Evolutionary conservation across 2,113 vertebrate species (phyloP).

Genomic region (Xenus cinereus): DNA sequence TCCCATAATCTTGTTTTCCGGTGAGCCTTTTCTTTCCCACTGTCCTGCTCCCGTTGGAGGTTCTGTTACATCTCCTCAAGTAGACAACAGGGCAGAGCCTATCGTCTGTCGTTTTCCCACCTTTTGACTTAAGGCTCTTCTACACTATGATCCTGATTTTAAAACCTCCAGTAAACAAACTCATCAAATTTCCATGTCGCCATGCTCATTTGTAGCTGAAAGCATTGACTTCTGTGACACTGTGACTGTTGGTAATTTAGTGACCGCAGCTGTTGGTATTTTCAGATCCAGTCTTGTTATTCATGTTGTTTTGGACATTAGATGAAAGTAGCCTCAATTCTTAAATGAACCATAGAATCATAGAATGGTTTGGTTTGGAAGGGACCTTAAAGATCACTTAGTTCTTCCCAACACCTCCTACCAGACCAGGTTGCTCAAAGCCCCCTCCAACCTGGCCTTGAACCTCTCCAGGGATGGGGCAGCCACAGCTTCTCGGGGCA

Average conservation of each 20-base stretch:
- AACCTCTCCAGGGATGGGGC: too few species aligned
- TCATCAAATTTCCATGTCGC: background rate
- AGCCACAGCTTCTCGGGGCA: too few species aligned
- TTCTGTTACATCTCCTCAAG: background rate
- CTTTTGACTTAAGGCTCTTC: background rate
- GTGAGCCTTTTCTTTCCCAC: background rate
- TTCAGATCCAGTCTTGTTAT: background rate
- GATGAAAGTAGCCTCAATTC: background rate
- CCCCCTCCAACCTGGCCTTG: too few species aligned
- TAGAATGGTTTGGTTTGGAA: too few species aligned
- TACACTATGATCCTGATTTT: background rate
- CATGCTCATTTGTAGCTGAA: background rate
- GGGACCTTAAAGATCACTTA: too few species aligned
- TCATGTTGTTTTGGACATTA: background rate
- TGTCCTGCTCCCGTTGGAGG: background rate
- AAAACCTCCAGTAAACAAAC: background rate
- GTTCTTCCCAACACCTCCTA: too few species aligned
- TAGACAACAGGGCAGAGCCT: background rate
- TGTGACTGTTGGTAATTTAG: background rate
- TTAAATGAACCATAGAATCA: background rate
- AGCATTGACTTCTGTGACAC: background rate
- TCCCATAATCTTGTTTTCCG: background rate
- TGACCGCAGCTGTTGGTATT: background rate
- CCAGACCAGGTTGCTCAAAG: too few species aligned
- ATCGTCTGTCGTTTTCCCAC: background rate